Base-by-base conservation (phyloP, 2,888 invertebrate genomes). In the Aleiodes alternator region DNA sequence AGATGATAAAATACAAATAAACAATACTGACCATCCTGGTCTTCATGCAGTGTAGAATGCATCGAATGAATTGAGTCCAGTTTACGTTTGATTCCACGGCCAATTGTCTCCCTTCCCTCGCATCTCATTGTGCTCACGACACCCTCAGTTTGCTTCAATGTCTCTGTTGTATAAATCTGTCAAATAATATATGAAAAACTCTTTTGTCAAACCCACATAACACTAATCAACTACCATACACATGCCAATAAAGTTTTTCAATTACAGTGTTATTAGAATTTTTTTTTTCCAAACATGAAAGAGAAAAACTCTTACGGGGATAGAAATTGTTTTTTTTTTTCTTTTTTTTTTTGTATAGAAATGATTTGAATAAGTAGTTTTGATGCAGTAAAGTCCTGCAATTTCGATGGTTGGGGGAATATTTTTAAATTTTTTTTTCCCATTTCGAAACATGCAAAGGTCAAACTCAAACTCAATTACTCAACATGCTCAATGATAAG, bases 11-110 rank as follows among this genome's bases (percentile, higher is more conserved):
- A 84, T 86, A 87, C 87, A 84, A 84, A 8, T 38, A 61, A 85
- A 87, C 86, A 85, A 88, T 89, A 89, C 89, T 89, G 88, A 89
- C 89, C 89, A 89, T 89, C 88, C 86, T 89, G 88, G 89, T 89
- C 88, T 88, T 89, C 89, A 89, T 88, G 89, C 89, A 89, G 88
- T 81, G 88, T 88, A 84, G 89, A 88, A 86, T 89, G 89, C 89
- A 89, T 89, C 87, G 88, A 87, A 85, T 89, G 89, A 87, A 89
- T 88, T 86, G 89, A 88, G 87, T 87, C 88, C 88, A 89, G 87
- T 86, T 89, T 89, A 87, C 89, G 89, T 87, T 89, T 89, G 87
- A 89, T 89, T 84, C 89, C 89, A 84, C 88, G 88, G 84, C 87
- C 87, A 85, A 87, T 86, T 83, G 85, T 84, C 75, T 87, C 87